These are phyloP conservation scores for Ophiothrix spiculata DNA, from an alignment of 35 echinoderm and acorn worm genomes.

Conservation along the genomic window DNA sequence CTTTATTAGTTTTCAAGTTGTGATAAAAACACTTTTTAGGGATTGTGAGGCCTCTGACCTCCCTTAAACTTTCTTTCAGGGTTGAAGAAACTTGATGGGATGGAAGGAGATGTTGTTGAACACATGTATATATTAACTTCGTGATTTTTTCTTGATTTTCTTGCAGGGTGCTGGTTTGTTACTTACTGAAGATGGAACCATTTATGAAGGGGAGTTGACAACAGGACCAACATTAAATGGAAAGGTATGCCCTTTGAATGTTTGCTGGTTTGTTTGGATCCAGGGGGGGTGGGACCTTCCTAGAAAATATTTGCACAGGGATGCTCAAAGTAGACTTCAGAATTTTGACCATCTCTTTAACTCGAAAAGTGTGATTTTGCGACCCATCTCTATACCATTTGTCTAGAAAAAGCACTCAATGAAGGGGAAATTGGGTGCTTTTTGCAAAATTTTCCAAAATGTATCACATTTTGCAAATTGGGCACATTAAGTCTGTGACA, in stretches of 20 bases:
- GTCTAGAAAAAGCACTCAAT: neutral
- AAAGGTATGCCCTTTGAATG: constrained; percentile 46
- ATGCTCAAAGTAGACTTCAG: neutral
- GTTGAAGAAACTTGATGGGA: neutral
- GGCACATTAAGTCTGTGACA: too few species aligned
- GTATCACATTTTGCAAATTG: too few species aligned
- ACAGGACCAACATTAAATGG: constrained; percentile 96
- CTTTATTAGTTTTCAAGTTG: neutral
- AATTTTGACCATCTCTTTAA: neutral
- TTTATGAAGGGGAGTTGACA: constrained; percentile 87
- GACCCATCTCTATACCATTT: neutral
- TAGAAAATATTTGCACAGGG: neutral
- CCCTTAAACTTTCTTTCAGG: neutral
- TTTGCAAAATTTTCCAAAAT: too few species aligned
- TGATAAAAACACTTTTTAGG: neutral
- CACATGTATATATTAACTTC: too few species aligned
- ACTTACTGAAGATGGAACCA: constrained; percentile 92
- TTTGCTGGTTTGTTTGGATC: neutral
- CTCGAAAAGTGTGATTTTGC: neutral
- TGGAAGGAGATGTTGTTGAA: too few species aligned
- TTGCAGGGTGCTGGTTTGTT: constrained; percentile 72
- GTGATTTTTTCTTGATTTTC: neutral
- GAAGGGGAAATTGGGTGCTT: neutral
- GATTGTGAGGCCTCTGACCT: neutral
- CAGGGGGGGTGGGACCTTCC: neutral